Percentiles rank a stretch among this genome's conserved stretches.
Conservation (phyloP, 2,888 invertebrate species). For the Cantharis rustica region DNA sequence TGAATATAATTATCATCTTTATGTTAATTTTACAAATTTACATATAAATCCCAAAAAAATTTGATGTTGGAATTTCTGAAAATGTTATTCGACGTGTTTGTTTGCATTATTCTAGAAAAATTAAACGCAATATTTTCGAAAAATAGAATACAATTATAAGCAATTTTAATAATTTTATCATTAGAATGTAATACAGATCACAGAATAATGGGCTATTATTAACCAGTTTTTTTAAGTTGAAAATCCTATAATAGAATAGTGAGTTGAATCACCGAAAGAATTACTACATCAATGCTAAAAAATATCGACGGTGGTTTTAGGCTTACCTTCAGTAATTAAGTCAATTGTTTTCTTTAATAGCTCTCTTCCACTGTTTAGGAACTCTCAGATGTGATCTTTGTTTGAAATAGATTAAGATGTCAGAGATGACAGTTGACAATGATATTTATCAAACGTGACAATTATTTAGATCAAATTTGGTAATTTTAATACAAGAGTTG, state of each 20-base stretch:
- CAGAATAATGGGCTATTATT: background rate
- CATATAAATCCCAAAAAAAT: background rate
- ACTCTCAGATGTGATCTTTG: too few relatives aligned
- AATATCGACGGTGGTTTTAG: too few relatives aligned
- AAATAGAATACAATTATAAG: background rate
- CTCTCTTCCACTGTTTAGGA: too few relatives aligned
- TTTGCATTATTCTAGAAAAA: background rate
- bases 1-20: slow-evolving; percentile 4
- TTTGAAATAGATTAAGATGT: background rate
- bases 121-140: background rate
- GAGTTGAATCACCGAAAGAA: background rate
- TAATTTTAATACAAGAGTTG: too few relatives aligned
- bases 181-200: background rate
- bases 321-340: too few relatives aligned
- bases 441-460: too few relatives aligned
- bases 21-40: background rate
- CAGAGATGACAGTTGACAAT: background rate
- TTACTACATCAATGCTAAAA: too few relatives aligned
- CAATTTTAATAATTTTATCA: background rate
- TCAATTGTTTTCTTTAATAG: too few relatives aligned
- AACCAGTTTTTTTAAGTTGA: background rate
- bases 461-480: too few relatives aligned
- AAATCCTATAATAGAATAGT: background rate
- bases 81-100: background rate
- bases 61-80: background rate